Base-by-base conservation (phyloP, 2,113 vertebrate genomes). In the Spea bombifrons region DNA sequence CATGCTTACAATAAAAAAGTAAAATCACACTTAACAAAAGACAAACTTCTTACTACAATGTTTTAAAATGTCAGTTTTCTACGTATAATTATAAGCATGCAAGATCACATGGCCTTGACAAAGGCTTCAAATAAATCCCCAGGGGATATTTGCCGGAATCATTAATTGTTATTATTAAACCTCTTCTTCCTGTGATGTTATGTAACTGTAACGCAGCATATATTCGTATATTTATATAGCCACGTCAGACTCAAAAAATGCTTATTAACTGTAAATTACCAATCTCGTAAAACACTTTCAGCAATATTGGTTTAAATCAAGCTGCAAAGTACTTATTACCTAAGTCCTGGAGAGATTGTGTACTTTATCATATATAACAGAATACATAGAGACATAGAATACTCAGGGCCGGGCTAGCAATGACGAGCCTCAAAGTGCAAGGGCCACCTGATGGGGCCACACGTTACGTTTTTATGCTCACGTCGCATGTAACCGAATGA, bases 151-250 rank as follows among this genome's bases (percentile, higher is more conserved):
- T 71, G n/a, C 67, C 76, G 71, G 67, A 71, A 69, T 69, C 75
- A 77, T 78, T 78, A 71, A 78, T 78, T 64, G 76, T 68, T 71
- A 70, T 50, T 64, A 78, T 78, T 78, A 78, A 78, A 78, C 48
- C 45, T 59, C 57, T 71, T 64, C 15, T 70, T 55, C 53, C 17
- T 52, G 59, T 30, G 67, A 12, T 64, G 52, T 78, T 64, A 57
- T 71, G 17, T 52, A 71, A 71, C 57, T 30, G 9, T 50, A 52
- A 45, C 59, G n/a, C 16, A 71, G 57, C 49, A n/a, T 57, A 52
- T 46, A 57, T 55, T 77, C 66, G 44, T 47, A 57, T 10, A 61
- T 59, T 76, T 50, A 53, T 76, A 76, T 2, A 30, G 30, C 30
- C 30, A 30, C 30, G 30, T 30, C 30, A 30, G 30, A 49, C 17